Base-by-base conservation (phyloP, 2,113 vertebrate genomes). In the Microcebus lehilahytsara region DNA sequence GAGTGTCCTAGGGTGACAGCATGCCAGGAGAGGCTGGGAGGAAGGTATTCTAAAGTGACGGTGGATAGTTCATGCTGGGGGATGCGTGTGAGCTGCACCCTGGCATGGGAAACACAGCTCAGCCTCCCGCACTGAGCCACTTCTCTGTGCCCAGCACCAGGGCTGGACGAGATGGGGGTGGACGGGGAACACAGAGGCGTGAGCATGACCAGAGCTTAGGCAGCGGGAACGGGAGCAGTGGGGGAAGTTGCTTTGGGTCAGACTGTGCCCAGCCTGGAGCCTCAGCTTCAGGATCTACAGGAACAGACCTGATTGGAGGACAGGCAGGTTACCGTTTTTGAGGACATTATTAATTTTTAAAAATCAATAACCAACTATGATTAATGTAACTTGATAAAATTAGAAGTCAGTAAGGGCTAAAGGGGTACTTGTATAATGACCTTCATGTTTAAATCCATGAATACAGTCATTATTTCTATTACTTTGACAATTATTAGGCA, bases 1-100 rank as follows among this genome's bases (percentile, higher is more conserved):
- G 1, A n/a, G 16, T 16, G 20, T 16, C 11, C 8, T 4, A 3
- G 17, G 25, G 51, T 37, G 8, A 2, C 0, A 10, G 42, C 16
- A 10, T 11, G 49, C 9, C 32, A 1, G 22, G 25, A 64, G n/a
- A 17, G 16, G 30, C 0, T 4, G 16, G 25, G 42, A 12, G 30
- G 32, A 51, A 9, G 20, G 2, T 1, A 5, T 1, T 64, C 64
- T 23, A 20, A 9, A 32, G 49, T 6, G 64, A 40, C 23, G 0
- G 13, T 14, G 49, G 56, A 5, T 49, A 5, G 20, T 75, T 51
- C 34, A 14, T 86, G 53, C 58, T 22, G 6, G 30, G 62, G 27
- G 56, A 37, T 66, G 27, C 6, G 25, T 40, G 53, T 34, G 56
- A 42, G 2, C 37, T 42, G 30, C 40, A 62, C 64, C 49, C 12